Percentiles rank a stretch among this genome's conserved stretches.
Conservation (phyloP, 2,888 invertebrate species). For the Dryomyza anilis region DNA sequence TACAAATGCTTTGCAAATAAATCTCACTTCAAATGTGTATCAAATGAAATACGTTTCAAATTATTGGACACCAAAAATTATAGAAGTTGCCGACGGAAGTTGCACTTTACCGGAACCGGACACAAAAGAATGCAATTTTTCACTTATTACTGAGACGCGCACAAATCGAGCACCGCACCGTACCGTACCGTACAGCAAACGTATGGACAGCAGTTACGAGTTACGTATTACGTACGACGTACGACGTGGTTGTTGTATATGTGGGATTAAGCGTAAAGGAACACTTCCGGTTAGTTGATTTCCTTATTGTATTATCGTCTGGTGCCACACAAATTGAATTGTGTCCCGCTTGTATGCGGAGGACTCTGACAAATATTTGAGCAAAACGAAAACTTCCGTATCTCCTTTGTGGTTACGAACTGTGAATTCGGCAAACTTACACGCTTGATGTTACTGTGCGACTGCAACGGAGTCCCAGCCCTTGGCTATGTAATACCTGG, state of each 20-base stretch:
- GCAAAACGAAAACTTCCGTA: conserved; percentile 57
- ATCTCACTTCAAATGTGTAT: too few relatives aligned
- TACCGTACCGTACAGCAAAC: too few relatives aligned
- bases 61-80: neutral
- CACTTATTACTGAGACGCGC: too few relatives aligned
- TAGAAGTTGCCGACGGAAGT: conserved; percentile 16
- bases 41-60: neutral
- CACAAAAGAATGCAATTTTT: conserved; percentile 4
- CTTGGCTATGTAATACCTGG: conserved; percentile 62
- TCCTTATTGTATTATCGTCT: conserved; percentile 43
- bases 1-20: conserved; percentile 9
- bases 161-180: too few relatives aligned
- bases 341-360: conserved; percentile 33
- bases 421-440: conserved; percentile 59
- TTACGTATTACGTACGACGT: too few relatives aligned
- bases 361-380: conserved; percentile 26
- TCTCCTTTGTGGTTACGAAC: conserved; percentile 53
- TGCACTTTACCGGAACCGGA: neutral
- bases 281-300: conserved; percentile 53
- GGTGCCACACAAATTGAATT: conserved; percentile 22
- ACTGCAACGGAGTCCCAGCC: conserved; percentile 61
- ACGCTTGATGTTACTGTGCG: conserved; percentile 58
- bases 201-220: too few relatives aligned
- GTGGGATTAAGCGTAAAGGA: conserved; percentile 31
- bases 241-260: too few relatives aligned